A percentile compares a stretch with the other conserved stretches of the same genome.
Conservation (phyloP, 2,888 invertebrate genomes). For the Ectobius pallidus region DNA sequence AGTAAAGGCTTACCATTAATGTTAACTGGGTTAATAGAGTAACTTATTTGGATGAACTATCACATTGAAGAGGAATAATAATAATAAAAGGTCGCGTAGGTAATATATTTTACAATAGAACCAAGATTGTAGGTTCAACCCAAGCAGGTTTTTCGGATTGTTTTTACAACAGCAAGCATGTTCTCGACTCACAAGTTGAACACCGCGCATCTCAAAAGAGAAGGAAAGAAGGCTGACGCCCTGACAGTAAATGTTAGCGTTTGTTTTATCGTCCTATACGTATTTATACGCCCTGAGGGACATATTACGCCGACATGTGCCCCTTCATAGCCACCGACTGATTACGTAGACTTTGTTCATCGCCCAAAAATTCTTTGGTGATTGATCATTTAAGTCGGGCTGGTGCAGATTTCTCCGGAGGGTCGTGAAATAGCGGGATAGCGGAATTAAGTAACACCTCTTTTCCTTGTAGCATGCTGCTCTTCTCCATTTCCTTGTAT, state of each 20-base stretch:
- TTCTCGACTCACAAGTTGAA: no score
- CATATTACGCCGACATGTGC: constrained; percentile 11
- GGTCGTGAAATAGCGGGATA: constrained; percentile 30
- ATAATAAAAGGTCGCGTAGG: no score
- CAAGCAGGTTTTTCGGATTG: no score
- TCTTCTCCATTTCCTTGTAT: background rate
- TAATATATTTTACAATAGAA: no score
- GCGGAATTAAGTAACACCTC: background rate
- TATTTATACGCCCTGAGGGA: constrained; percentile 10
- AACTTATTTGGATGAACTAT: no score
- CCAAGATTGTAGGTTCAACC: no score
- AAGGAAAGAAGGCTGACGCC: no score
- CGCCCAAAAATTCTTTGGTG: constrained; percentile 20
- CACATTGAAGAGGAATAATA: no score
- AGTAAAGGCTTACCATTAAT: no score
- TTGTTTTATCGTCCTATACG: constrained; percentile 11
- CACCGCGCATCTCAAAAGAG: no score
- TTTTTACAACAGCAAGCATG: no score
- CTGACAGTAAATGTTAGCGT: background rate
- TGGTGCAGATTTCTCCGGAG: constrained; percentile 37
- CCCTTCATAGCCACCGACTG: constrained; percentile 1
- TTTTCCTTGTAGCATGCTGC: background rate
- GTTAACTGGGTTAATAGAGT: no score
- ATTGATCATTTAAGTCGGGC: constrained; percentile 25
- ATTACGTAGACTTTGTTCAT: constrained; percentile 17